Evolutionary conservation across 2,888 invertebrate genomes (phyloP), one percentile per base, ranked within the genome.

Genomic region (Tortrix viridana): DNA sequence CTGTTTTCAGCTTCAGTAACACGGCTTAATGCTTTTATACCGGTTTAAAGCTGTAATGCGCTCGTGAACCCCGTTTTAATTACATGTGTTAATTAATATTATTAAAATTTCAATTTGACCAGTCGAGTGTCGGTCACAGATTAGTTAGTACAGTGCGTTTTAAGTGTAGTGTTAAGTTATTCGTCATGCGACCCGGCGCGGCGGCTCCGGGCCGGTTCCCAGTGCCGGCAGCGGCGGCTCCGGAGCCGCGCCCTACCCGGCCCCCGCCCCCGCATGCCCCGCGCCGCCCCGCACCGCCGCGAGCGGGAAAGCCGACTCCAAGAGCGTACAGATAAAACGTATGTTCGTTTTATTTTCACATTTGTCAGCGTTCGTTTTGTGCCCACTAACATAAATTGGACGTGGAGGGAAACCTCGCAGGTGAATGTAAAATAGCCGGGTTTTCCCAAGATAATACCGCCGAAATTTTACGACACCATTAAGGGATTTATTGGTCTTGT

Each of bases 311-410:
- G 83, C 86, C 84, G 84, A 86, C 82, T 86, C 84, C 84, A 81
- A 77, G 82, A 84, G 79, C 84, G 85, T 82, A 82, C 78, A 90
- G 88, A 90, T 90, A 90, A 89, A 90, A 90, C 89, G 88, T 89
- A 87, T 88, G 89, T 89, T 90, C 90, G 89, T 90, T 90, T 91
- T 90, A 90, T 91, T 90, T 91, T 85, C 86, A 88, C 90, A 91
- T 92, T 92, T 91, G 91, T 92, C 91, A 92, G 89, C 89, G 86
- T 91, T 91, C 91, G 89, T 90, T 91, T 89, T 90, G 90, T 90
- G 88, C 89, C 89, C 90, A 89, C 90, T 90, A 91, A 91, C 91
- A 90, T 91, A 92, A 91, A 91, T 91, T 91, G 91, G 89, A 90
- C 86, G 88, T 82, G 85, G 86, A 89, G 89, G 90, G 86, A 88